phyloP scores from a whole-genome alignment of 2,113 vertebrate species.

The Petrocephalus zakoni region DNA sequence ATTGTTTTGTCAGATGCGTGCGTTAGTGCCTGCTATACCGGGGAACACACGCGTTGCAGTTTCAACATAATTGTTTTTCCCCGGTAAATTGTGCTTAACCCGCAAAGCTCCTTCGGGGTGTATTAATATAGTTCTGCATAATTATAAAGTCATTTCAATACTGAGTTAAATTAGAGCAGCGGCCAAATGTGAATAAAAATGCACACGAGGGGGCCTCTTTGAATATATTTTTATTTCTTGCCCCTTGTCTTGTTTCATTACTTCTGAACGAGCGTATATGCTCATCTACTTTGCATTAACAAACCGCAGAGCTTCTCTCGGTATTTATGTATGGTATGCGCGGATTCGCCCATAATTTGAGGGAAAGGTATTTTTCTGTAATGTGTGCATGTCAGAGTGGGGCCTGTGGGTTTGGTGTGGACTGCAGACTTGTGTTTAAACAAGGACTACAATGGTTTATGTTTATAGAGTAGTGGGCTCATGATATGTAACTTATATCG shows the following conservation, averaged over 20 bases:
- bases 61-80: background rate
- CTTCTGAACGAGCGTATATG: background rate
- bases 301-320: background rate
- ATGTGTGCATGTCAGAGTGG: background rate
- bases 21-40: background rate
- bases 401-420: background rate
- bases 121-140: background rate
- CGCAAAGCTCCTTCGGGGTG: background rate
- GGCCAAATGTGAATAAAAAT: background rate
- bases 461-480: constrained; percentile 13
- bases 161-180: background rate
- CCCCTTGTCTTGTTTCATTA: background rate
- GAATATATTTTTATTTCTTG: constrained; percentile 5
- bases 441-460: background rate
- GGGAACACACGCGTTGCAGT: background rate
- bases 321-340: background rate
- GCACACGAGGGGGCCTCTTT: background rate
- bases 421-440: constrained; percentile 9
- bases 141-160: background rate
- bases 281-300: background rate
- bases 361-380: background rate
- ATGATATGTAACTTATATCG: constrained; percentile 26
- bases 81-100: background rate
- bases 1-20: background rate
- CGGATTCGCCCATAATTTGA: background rate